These are phyloP conservation scores for Tribolium madens DNA, from an alignment of 1,140 invertebrate genomes.

Conservation along the genomic window DNA sequence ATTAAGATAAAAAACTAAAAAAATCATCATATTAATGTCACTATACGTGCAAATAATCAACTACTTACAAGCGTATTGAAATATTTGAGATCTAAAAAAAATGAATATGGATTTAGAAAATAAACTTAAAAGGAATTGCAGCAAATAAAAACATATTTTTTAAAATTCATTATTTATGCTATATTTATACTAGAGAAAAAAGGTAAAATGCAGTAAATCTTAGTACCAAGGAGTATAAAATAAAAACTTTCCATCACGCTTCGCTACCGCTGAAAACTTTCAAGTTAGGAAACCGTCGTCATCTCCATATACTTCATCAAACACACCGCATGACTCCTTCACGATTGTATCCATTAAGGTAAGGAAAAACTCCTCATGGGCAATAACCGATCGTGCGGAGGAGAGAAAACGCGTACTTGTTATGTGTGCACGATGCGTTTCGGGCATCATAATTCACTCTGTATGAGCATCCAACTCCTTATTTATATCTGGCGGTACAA, in stretches of 20 bases:
- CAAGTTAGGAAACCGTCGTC: neutral
- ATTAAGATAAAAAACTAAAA: no score
- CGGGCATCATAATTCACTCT: slow-evolving; percentile 54
- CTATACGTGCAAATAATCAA: no score
- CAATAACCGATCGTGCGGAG: slow-evolving; percentile 22
- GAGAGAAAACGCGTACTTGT: neutral
- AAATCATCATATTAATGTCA: no score
- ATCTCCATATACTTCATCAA: slow-evolving; percentile 17
- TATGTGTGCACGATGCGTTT: slow-evolving; percentile 36
- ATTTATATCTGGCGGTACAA: slow-evolving; percentile 51
- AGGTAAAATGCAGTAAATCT: no score
- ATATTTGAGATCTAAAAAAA: no score
- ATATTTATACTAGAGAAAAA: no score
- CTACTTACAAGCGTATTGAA: no score
- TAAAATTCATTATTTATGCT: no score
- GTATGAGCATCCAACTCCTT: slow-evolving; percentile 50
- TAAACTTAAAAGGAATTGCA: no score
- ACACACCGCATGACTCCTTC: slow-evolving; percentile 14
- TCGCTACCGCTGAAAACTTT: neutral
- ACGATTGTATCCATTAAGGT: slow-evolving; percentile 23
- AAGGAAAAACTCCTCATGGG: slow-evolving; percentile 18
- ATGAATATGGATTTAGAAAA: no score
- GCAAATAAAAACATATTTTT: no score
- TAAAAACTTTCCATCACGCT: neutral
- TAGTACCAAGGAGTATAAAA: neutral